phyloP scores from a whole-genome alignment of 2,797 vertebrate genomes.

The Podarcis siculus region DNA sequence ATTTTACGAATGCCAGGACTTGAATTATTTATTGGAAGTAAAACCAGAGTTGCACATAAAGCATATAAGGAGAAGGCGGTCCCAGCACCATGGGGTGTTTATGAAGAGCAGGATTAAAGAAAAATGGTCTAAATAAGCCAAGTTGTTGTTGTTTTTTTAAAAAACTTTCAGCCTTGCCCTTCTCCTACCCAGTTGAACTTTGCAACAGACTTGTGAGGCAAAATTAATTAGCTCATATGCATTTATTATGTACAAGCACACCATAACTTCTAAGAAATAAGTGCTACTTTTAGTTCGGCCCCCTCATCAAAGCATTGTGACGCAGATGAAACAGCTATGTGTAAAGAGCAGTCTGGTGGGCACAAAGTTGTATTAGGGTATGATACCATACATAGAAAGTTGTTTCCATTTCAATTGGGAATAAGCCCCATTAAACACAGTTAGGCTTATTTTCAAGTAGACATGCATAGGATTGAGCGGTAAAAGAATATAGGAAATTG shows the following conservation, averaged over 20 bases:
- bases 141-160: not conserved
- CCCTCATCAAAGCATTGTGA: not conserved
- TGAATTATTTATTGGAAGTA: constrained; percentile 40
- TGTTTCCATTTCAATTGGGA: not conserved
- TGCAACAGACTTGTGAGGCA: constrained; percentile 8
- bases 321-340: not conserved
- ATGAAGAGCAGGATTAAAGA: not conserved
- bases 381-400: not conserved
- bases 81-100: not conserved
- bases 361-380: not conserved
- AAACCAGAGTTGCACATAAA: constrained; percentile 1
- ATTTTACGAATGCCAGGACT: constrained; percentile 27
- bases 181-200: not conserved
- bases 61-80: not conserved
- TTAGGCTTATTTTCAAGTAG: not conserved
- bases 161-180: not conserved
- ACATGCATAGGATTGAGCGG: too few relatives aligned
- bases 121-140: not conserved
- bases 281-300: not conserved
- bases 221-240: not conserved
- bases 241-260: constrained; percentile 11
- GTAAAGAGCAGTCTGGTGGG: not conserved
- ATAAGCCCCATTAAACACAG: not conserved
- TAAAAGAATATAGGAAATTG: not conserved
- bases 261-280: not conserved